Evolutionary conservation across 2,113 vertebrate genomes (phyloP).

Genomic region (Aramus guarauna): DNA sequence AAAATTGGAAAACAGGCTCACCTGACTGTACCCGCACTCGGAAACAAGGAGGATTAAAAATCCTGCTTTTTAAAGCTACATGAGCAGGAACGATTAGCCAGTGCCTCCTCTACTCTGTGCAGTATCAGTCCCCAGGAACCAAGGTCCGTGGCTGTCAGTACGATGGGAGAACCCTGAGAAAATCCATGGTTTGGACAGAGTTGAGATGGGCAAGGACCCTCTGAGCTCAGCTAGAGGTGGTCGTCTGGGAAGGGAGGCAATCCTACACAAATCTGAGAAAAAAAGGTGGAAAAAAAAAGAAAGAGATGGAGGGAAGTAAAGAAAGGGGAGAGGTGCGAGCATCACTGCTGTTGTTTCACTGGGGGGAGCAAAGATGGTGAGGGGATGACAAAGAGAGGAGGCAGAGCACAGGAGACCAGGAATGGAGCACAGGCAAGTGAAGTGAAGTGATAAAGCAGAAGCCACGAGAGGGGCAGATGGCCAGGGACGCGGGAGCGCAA

Average conservation of each 20-base stretch:
- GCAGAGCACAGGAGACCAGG: neutral
- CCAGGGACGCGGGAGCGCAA: neutral
- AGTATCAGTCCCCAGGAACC: neutral
- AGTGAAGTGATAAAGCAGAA: neutral
- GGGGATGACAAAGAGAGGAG: neutral
- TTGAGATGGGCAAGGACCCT: neutral
- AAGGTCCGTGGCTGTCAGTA: neutral
- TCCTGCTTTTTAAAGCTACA: neutral
- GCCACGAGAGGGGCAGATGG: neutral
- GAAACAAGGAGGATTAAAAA: neutral
- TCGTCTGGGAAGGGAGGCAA: neutral
- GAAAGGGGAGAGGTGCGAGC: accelerated
- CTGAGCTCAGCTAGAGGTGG: neutral
- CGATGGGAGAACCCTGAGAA: neutral
- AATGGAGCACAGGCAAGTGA: neutral
- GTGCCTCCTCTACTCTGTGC: neutral
- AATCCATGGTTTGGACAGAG: accelerated
- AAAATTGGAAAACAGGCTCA: neutral
- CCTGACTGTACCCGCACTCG: neutral
- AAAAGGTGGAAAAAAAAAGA: neutral
- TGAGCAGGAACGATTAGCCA: neutral
- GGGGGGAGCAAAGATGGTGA: neutral
- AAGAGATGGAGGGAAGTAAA: neutral
- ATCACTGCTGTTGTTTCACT: neutral
- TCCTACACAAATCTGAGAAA: neutral